Evolutionary conservation across 2,797 vertebrate species (phyloP), one percentile per base, ranked within the genome.

Genomic region (Poeciliopsis infans): DNA sequence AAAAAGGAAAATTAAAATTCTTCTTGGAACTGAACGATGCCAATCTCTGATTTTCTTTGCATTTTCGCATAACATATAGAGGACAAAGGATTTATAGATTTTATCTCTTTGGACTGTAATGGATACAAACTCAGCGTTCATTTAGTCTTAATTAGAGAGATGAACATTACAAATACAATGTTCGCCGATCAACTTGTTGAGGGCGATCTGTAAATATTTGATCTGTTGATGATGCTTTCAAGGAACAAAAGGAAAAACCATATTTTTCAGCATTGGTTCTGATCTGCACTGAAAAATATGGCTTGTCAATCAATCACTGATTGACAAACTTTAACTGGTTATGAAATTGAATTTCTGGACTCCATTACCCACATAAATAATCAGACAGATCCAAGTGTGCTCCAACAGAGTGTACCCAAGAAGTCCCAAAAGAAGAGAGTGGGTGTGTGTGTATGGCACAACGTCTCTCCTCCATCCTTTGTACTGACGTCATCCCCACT

Each of bases 381-480:
- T 66, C 61, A 66, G 18, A 66, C 16, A 66, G 4, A 39, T 12
- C 18, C 25, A 33, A 20, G 7, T 64, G 59, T 66, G 31, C 31
- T 39, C 33, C 33, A 68, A 68, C 41, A 41, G 31, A 68, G 33
- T 3, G 7, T 5, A 64, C 7, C 31, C 16, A 64, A 36, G 18
- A 68, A 68, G 10, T 68, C 64, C 8, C 36, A 16, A 41, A 68
- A 68, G 61, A 11, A 8, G 61, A 4, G 33, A 2, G 57, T 15
- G 61, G 7, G 59, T 64, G 33, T 28, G 80, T 47, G 71, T 36
- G 36, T 36, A 31, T 49, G 69, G 69, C 72, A 83, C 45, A 79
- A 51, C 2, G 76, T 72, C 79, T 78, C 79, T 59, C 81, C 61
- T 64, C 66, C 47, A 78, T 85, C 82, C 71, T 80, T 47, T 64